phyloP scores from a whole-genome alignment of 2,888 invertebrate species.

The Dolichomitus sp. region DNA sequence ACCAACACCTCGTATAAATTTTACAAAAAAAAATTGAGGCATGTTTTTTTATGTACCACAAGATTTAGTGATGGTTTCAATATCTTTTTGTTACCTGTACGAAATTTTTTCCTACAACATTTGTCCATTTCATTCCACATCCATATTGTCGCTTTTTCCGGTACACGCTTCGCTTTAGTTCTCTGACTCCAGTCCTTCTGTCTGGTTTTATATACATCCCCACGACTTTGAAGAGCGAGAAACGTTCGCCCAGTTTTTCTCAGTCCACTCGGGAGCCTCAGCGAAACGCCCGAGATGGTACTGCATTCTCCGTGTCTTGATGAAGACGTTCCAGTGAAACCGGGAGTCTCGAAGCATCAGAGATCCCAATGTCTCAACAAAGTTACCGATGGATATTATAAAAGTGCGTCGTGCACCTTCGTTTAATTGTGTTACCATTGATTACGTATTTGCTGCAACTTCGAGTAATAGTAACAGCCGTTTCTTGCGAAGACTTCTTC shows the following conservation, averaged over 20 bases:
- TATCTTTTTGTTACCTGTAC: not conserved
- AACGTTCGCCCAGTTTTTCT: slow-evolving; percentile 66
- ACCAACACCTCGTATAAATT: not conserved
- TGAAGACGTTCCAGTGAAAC: slow-evolving; percentile 78
- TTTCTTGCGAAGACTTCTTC: not conserved
- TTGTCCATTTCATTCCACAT: not conserved
- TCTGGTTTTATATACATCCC: slow-evolving; percentile 13
- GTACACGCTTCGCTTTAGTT: slow-evolving; percentile 57
- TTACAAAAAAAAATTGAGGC: not conserved
- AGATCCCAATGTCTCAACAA: slow-evolving; percentile 6
- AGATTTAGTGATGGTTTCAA: not conserved
- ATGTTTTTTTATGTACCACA: not conserved
- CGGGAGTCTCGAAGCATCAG: slow-evolving; percentile 15
- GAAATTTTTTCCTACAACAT: not conserved
- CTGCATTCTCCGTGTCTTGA: slow-evolving; percentile 72
- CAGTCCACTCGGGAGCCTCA: slow-evolving; percentile 49
- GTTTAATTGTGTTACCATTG: slow-evolving; percentile 19
- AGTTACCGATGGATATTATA: slow-evolving; percentile 16
- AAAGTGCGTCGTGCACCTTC: slow-evolving; percentile 5
- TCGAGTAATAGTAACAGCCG: not conserved
- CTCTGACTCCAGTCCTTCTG: slow-evolving; percentile 41
- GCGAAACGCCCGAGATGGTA: slow-evolving; percentile 73
- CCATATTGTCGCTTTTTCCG: not conserved
- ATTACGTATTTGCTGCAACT: not conserved
- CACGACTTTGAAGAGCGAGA: slow-evolving; percentile 9